Evolutionary conservation across 2,797 vertebrate genomes (phyloP).

Genomic region (Typhlichthys eigenmanni): DNA sequence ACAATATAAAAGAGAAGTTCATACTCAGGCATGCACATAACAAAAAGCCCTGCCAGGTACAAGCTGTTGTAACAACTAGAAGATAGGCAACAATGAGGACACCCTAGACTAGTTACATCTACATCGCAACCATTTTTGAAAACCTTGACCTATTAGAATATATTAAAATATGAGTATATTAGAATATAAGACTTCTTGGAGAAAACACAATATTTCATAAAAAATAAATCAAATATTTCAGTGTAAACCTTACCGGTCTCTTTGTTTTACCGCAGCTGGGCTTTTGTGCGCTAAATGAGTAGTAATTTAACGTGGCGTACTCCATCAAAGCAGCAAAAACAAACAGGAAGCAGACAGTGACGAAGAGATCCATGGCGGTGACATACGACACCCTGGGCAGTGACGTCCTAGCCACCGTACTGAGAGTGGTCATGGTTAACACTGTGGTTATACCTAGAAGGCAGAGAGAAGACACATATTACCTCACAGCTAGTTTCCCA

Average conservation of each 20-base stretch:
- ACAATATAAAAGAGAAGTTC: slow-evolving; percentile 27
- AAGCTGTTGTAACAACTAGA: slow-evolving; percentile 20
- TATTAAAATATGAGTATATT: no score
- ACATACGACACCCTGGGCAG: slow-evolving; percentile 93
- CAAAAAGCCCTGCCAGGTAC: slow-evolving; percentile 23
- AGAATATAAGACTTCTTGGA: background rate
- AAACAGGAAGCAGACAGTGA: slow-evolving; percentile 96
- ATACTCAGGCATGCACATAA: slow-evolving; percentile 14
- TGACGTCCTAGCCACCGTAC: slow-evolving; percentile 91
- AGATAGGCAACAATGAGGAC: slow-evolving; percentile 7
- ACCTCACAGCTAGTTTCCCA: background rate
- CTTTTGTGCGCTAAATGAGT: slow-evolving; percentile 82
- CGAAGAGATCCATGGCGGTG: slow-evolving; percentile 97
- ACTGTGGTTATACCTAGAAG: slow-evolving; percentile 92
- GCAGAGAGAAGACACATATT: slow-evolving; percentile 6
- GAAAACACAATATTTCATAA: background rate
- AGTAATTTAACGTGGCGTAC: slow-evolving; percentile 94
- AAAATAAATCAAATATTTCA: background rate
- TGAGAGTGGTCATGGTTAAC: slow-evolving; percentile 96
- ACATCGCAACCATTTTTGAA: background rate
- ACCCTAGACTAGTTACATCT: background rate
- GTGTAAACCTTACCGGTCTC: slow-evolving; percentile 66
- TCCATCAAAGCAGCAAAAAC: slow-evolving; percentile 98
- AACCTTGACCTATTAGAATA: background rate
- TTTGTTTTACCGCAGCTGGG: slow-evolving; percentile 83